Conservation (phyloP, 2,797 vertebrate genomes). For the Pterois miles region DNA sequence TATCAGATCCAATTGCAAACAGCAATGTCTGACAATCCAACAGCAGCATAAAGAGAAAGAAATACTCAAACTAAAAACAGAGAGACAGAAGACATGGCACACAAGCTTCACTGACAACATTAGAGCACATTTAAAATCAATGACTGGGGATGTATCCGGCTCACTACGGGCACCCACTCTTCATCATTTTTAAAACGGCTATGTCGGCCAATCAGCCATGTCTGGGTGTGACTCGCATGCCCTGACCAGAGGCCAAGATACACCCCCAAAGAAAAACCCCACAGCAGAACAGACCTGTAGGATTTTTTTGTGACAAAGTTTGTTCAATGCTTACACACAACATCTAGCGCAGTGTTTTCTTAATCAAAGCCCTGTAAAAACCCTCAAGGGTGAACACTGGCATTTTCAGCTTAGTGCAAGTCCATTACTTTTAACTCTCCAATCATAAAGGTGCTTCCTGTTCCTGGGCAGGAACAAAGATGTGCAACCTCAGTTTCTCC, state of each 20-base stretch:
- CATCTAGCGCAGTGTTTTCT: slow-evolving; percentile 69
- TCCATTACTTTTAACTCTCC: slow-evolving; percentile 38
- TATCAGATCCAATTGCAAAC: background rate
- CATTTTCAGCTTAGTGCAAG: slow-evolving; percentile 24
- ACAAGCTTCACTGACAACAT: slow-evolving; percentile 64
- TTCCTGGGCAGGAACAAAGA: slow-evolving; percentile 19
- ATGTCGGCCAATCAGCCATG: slow-evolving; percentile 41
- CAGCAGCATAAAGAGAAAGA: slow-evolving; percentile 18
- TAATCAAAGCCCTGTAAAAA: slow-evolving; percentile 49
- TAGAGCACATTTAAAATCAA: slow-evolving; percentile 69
- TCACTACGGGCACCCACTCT: slow-evolving; percentile 23
- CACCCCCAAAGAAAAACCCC: slow-evolving; percentile 62
- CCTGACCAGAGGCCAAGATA: slow-evolving; percentile 56
- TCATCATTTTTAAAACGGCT: slow-evolving; percentile 29
- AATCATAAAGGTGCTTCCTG: slow-evolving; percentile 32
- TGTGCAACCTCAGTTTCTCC: slow-evolving; percentile 39
- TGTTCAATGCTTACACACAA: slow-evolving; percentile 54
- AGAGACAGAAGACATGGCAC: slow-evolving; percentile 64
- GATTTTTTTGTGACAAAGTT: slow-evolving; percentile 58
- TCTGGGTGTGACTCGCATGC: background rate
- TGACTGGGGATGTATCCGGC: slow-evolving; percentile 65
- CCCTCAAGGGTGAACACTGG: slow-evolving; percentile 11
- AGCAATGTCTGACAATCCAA: slow-evolving; percentile 23
- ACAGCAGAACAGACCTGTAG: slow-evolving; percentile 56
- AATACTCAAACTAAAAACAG: slow-evolving; percentile 30